Evolutionary conservation across 2,888 invertebrate species (phyloP).

Genomic region (Zaprionus lineosus): DNA sequence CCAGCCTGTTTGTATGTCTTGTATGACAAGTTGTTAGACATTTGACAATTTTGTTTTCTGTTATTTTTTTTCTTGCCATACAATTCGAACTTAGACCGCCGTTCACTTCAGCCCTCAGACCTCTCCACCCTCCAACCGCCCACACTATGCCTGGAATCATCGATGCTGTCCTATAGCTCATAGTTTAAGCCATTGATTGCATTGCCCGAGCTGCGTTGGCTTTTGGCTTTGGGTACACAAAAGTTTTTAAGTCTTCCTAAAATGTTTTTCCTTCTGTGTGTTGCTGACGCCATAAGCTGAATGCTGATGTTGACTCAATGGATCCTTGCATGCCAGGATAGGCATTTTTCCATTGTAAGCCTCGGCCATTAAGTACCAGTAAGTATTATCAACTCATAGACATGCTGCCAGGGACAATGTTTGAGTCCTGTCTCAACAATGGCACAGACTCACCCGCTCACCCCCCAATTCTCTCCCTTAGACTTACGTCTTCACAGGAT

Average conservation of each 20-base stretch:
- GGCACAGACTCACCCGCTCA: no score
- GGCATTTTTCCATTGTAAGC: constrained; percentile 57
- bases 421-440: constrained; percentile 17
- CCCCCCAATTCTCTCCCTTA: background rate
- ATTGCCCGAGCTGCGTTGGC: constrained; percentile 58
- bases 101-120: no score
- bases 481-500: no score
- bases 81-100: constrained; percentile 4
- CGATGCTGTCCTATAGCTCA: constrained; percentile 26
- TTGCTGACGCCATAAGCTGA: constrained; percentile 58
- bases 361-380: constrained; percentile 46
- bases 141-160: background rate
- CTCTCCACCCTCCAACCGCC: background rate
- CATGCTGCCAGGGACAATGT: constrained; percentile 18
- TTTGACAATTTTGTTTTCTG: constrained; percentile 52
- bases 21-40: constrained; percentile 74
- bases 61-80: constrained; percentile 45
- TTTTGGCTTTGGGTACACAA: constrained; percentile 47
- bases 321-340: constrained; percentile 40
- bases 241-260: constrained; percentile 65
- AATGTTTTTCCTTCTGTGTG: constrained; percentile 48
- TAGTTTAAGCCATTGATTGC: constrained; percentile 74
- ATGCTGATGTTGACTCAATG: constrained; percentile 59
- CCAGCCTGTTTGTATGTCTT: constrained; percentile 36
- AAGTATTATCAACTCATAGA: constrained; percentile 50